phyloP scores from a whole-genome alignment of 2,797 vertebrate species.

The Darevskia mixta region DNA sequence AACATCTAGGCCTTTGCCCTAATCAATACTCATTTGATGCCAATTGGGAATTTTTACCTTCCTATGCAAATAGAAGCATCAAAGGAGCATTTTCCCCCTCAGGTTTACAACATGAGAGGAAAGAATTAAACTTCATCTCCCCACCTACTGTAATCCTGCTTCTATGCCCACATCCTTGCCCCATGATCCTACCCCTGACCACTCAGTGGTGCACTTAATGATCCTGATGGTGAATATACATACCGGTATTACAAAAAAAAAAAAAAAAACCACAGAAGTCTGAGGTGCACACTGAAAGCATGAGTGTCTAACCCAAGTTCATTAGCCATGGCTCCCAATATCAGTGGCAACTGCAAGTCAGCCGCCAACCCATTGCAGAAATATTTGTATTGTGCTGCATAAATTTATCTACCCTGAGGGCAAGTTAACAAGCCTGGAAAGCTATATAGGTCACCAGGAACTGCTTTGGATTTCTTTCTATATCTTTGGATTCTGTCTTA shows the following conservation, averaged over 20 bases:
- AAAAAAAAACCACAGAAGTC: background rate
- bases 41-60: background rate
- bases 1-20: too few species aligned
- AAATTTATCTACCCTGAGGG: background rate
- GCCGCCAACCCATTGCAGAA: background rate
- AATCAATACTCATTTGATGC: too few species aligned
- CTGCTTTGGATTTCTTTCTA: background rate
- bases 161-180: background rate
- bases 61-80: background rate
- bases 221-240: too few species aligned
- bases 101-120: background rate
- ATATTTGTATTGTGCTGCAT: background rate
- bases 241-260: background rate
- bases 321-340: background rate
- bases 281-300: background rate
- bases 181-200: background rate
- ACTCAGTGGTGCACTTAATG: too few species aligned
- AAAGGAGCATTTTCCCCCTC: background rate
- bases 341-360: background rate
- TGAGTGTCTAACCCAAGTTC: background rate
- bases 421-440: background rate
- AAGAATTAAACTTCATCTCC: background rate
- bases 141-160: background rate
- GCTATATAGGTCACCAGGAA: background rate
- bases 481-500: background rate